Base-by-base conservation (phyloP, 53 echinoderm and acorn worm species). In the Astropecten irregularis region DNA sequence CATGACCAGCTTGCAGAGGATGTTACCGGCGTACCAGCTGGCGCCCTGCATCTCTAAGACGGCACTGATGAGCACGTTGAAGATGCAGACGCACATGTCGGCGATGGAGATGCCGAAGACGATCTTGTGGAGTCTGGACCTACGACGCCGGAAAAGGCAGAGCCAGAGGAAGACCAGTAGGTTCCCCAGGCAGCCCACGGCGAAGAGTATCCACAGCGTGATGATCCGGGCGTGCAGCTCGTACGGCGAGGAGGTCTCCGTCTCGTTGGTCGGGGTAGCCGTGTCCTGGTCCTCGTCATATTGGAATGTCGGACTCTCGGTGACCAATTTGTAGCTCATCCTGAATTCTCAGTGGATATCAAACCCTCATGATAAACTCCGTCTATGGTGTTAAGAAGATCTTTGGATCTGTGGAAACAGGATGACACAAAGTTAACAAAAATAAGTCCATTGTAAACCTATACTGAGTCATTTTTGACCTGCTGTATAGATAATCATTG, bases 41-140 rank as follows among this genome's bases (percentile, higher is more conserved):
- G 83, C 49, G 29, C 84, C 57, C 73, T 90, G 84, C 21, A 77
- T 20, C 50, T 91, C 90, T 36, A 79, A 69, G 13, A 97, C 22
- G 36, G 82, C 88, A 33, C 84, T 89, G 8, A 88, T 71, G 18
- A 97, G 73, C 27, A 97, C 92, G 9, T 84, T 92, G 68, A 97
- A 94, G 86, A 97, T 86, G 56, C 97, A 97, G 3, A 97, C 97
- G 55, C 84, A 85, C 49, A 97, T 84, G 66, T 97, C 97, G n/a
- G 97, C 94, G 60, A 90, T 88, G 30, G 97, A 91, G 35, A 97
- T 73, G 25, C 91, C 93, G 16, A 97, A 83, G 2, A 97, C 93
- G 62, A 97, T 93, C 33, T 73, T 91, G 65, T 97, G 91, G 5
- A 97, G 87, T 6, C 95, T 82, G 10, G 94, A 97, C 38, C 87